Conservation (phyloP, 2,113 vertebrate genomes). For the Lipophrys pholis region DNA sequence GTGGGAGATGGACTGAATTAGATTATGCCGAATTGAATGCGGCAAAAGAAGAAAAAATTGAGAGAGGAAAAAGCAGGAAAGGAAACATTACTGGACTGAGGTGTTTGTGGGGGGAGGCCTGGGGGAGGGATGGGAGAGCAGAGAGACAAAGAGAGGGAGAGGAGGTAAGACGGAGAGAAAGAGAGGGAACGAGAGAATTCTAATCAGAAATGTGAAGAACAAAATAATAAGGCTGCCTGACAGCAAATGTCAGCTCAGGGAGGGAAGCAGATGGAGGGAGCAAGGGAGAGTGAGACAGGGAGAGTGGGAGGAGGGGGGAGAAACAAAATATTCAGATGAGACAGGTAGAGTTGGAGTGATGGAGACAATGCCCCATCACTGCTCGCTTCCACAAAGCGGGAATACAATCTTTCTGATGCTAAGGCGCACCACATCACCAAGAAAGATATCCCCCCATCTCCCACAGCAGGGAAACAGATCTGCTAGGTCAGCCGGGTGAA, state of each 20-base stretch:
- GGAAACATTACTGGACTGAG: constrained; percentile 44
- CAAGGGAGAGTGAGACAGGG: constrained; percentile 38
- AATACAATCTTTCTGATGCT: constrained; percentile 65
- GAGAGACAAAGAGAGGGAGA: constrained; percentile 30
- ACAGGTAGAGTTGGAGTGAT: constrained; percentile 58
- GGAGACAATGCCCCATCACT: constrained; percentile 60
- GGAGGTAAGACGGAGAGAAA: constrained; percentile 38
- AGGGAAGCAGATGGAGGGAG: constrained; percentile 60
- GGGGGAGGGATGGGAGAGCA: constrained; percentile 28
- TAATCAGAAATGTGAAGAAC: constrained; percentile 81
- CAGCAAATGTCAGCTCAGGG: constrained; percentile 80
- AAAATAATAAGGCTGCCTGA: constrained; percentile 81
- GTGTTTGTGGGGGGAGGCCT: constrained; percentile 40
- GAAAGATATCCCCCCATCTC: constrained; percentile 64
- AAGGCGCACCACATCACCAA: constrained; percentile 54
- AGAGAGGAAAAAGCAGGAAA: constrained; percentile 28
- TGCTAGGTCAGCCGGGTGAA: constrained; percentile 67
- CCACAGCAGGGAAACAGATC: constrained; percentile 65
- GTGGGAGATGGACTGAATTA: constrained; percentile 58
- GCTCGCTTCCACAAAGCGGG: constrained; percentile 52
- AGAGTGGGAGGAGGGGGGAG: constrained; percentile 13
- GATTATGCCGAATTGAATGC: constrained; percentile 64
- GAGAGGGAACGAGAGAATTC: constrained; percentile 53
- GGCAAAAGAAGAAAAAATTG: constrained; percentile 45
- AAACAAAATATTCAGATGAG: constrained; percentile 47